Evolutionary conservation across 1,140 invertebrate species (phyloP), one percentile per base, ranked within the genome.

Genomic region (Zaprionus camerounensis): DNA sequence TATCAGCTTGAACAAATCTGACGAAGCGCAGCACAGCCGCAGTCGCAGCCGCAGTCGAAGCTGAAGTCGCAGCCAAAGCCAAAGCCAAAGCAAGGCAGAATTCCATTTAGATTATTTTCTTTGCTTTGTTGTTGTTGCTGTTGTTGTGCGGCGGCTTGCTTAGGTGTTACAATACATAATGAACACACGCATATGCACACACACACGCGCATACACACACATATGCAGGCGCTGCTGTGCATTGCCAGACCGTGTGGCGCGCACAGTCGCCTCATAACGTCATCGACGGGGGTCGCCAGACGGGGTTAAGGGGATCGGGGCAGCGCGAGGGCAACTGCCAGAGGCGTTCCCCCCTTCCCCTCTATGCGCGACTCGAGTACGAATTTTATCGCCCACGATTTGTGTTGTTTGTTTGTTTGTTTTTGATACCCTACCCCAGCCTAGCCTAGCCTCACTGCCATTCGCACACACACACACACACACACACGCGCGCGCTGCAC

Each of bases 371-470:
- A 70, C 56, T 80, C 51, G 70, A 86, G 80, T 83, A 80, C 72
- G 83, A 83, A 83, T 83, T 83, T 80, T 80, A 87, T 86, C 83
- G 84, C 84, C 83, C 83, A 87, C 83, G 76, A 87, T 87, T 87
- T 81, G 20, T 74, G 79, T 67, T 76, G 51, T 66, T 69, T 64
- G 59, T 75, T 84, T 79, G 83, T 87, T 86, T 87, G 82, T 69
- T 86, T 87, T 80, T 78, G 83, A 86, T 86, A 87, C 80, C 73
- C 76, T 69, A 53, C 58, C 76, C 59, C 55, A 62, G 61, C 72
- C 76, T 69, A 51, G 55, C 71, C 59, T 61, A 62, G 62, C 36
- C 77, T 55, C 57, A 59, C 57, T 59, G 26, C 12, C 66, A 70
- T 49, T 58, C 75, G 66, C 61, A 67, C 71, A 56, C 59, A 58